Evolutionary conservation across 1,140 invertebrate genomes (phyloP), one percentile per base, ranked within the genome.

Genomic region (Vanessa tameamea): DNA sequence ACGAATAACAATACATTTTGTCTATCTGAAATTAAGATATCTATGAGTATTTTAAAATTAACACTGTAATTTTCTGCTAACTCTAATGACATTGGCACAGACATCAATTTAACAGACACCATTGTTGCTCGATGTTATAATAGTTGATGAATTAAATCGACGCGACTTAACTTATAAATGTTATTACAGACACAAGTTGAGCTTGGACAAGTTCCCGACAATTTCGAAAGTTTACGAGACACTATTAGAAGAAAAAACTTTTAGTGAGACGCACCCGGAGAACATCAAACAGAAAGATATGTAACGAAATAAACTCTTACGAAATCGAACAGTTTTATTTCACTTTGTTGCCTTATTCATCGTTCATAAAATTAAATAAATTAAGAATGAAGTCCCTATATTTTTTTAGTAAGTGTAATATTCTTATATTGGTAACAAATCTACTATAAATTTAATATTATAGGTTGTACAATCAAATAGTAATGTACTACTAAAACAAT

Each of bases 111-210:
- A 20, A 31, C 26, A 31, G 26, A 31, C 26, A 31, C 3, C 6
- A 31, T 31, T 31, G 3, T 31, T 31, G 26, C 26, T 31, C 26
- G 26, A 31, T 6, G 8, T 8, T 15, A 43, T 16, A 64, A 43
- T 31, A 47, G 15, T 4, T 55, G 51, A 55, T 20, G 16, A 55
- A 55, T 55, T 15, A 55, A 55, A 55, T n/a, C 7, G 16, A 55
- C 5, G 9, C 51, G 5, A 55, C 51, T 31, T 70, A 63, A 37
- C 16, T 61, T 61, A 61, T 68, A 16, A 55, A n/a, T 59, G 23
- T 64, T 47, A 23, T 85, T 84, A 57, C 86, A 93, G 92, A 73
- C 79, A 85, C 53, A 81, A 89, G 48, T 55, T 92, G 14, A 86
- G 86, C 59, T 67, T 88, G 23, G 72, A 55, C 12, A 85, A 87